A percentile compares a stretch with the other conserved stretches of the same genome.
Evolutionary conservation across 2,113 vertebrate species (phyloP).

Genomic region (Anguilla rostrata): DNA sequence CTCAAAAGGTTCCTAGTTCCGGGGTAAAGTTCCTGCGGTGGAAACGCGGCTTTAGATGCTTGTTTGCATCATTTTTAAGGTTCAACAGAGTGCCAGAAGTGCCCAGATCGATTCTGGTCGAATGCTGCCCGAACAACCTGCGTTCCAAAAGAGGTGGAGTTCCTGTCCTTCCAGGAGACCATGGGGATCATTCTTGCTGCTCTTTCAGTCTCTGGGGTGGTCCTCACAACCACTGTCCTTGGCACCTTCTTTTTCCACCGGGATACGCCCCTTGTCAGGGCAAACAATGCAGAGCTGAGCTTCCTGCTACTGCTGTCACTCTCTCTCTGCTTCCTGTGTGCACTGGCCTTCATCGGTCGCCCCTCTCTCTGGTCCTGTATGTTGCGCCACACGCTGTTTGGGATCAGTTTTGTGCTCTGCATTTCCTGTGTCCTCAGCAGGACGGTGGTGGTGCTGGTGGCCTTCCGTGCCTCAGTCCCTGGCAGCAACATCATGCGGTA

Average conservation of each 20-base stretch:
- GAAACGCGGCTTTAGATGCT: too few species aligned
- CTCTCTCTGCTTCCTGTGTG: conserved; percentile 54
- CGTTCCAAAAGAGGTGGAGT: conserved; percentile 52
- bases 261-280: conserved; percentile 40
- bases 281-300: conserved; percentile 56
- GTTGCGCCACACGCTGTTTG: conserved; percentile 56
- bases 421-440: conserved; percentile 56
- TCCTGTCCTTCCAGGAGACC: conserved; percentile 49
- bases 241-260: conserved; percentile 18
- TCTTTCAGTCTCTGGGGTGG: conserved; percentile 43
- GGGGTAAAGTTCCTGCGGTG: too few species aligned
- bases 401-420: conserved; percentile 59
- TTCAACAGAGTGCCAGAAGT: conserved; percentile 48
- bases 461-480: conserved; percentile 48
- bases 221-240: conserved; percentile 43
- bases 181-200: conserved; percentile 50
- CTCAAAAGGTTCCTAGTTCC: too few species aligned
- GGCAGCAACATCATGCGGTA: conserved; percentile 47
- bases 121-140: conserved; percentile 43
- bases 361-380: conserved; percentile 48
- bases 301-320: conserved; percentile 55
- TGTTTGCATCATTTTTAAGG: conserved; percentile 38
- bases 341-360: conserved; percentile 47
- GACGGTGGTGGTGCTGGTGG: conserved; percentile 55
- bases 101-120: conserved; percentile 56